A percentile compares a stretch with the other conserved stretches of the same genome.
Evolutionary conservation across 2,888 invertebrate genomes (phyloP).

Genomic region (Nysson spinosus): DNA sequence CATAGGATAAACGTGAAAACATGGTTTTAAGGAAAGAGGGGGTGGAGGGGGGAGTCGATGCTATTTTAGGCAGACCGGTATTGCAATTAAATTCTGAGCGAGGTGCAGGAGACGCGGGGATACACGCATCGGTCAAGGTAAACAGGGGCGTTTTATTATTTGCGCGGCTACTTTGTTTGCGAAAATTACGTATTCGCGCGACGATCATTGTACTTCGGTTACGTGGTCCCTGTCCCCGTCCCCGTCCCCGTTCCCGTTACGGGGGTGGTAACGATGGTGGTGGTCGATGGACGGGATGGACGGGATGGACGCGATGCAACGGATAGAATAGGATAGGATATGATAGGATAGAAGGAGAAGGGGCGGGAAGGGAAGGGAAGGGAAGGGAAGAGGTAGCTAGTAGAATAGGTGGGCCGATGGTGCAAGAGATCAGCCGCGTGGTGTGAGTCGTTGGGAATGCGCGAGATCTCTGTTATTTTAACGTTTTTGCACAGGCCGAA

Average conservation of each 20-base stretch:
- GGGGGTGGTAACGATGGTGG: conserved; percentile 31
- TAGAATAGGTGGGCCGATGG: conserved; percentile 38
- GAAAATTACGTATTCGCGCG: conserved; percentile 76
- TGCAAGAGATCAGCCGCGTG: conserved; percentile 36
- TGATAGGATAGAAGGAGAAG: background rate
- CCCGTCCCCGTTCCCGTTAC: no score
- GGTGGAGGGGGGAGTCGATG: no score
- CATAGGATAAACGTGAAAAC: conserved; percentile 7
- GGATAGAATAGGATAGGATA: background rate
- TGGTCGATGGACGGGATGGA: background rate
- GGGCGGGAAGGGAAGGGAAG: background rate
- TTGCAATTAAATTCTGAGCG: conserved; percentile 68
- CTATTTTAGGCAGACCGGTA: conserved; percentile 45
- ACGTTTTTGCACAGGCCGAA: conserved; percentile 70
- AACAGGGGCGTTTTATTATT: conserved; percentile 76
- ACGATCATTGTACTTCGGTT: conserved; percentile 76
- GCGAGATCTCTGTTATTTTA: conserved; percentile 72
- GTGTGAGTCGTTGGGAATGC: conserved; percentile 24
- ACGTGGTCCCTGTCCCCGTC: conserved; percentile 58
- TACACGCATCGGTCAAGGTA: conserved; percentile 66
- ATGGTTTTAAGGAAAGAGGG: conserved; percentile 12
- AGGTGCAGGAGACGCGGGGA: conserved; percentile 40
- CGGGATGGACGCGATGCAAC: background rate
- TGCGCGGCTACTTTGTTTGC: conserved; percentile 75
- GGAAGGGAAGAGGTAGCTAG: background rate